Base-by-base conservation (phyloP, 2,113 vertebrate genomes). In the Callocephalon fimbriatum region DNA sequence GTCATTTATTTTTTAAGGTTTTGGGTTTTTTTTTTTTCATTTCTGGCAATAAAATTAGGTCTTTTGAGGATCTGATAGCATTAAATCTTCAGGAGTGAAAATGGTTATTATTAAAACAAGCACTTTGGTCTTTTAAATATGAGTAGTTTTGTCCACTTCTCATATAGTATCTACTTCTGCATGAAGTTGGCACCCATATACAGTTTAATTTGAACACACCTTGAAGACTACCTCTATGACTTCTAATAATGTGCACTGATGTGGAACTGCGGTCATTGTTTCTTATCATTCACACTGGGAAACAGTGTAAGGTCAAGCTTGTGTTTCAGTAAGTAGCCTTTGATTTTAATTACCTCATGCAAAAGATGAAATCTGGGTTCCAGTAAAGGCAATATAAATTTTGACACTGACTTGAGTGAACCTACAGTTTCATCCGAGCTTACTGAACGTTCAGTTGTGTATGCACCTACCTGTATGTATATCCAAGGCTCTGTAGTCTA, bases 341-440 rank as follows among this genome's bases (percentile, higher is more conserved):
- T 88, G 77, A 76, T 92, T 94, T 88, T 92, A 94, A 93, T 93
- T 79, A 91, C 21, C 56, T 86, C 61, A 54, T 29, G 8, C 3
- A 68, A 87, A 87, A 75, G 76, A 85, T 63, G 73, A 85, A 81
- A 74, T 63, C 61, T 58, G 47, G 6, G 40, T 76, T 86, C 85
- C 53, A 74, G 45, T 23, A 72, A 88, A 95, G 53, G 67, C 71
- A 66, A 32, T 26, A 32, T 27, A 75, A 86, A 88, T 91, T 74
- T 83, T 63, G 26, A 68, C 51, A 53, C 15, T 48, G 48, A 61
- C 23, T 58, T 67, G 42, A 63, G 59, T 12, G 54, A 61, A 83
- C 63, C 27, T 27, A 18, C 0, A 0, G 32, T 68, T 72, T 70
- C 61, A 88, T 40, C 56, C 53, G 21, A 82, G 88, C 85, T 87